These are phyloP conservation scores for Semicossyphus pulcher DNA, from an alignment of 2,113 vertebrate species.

Conservation along the genomic window DNA sequence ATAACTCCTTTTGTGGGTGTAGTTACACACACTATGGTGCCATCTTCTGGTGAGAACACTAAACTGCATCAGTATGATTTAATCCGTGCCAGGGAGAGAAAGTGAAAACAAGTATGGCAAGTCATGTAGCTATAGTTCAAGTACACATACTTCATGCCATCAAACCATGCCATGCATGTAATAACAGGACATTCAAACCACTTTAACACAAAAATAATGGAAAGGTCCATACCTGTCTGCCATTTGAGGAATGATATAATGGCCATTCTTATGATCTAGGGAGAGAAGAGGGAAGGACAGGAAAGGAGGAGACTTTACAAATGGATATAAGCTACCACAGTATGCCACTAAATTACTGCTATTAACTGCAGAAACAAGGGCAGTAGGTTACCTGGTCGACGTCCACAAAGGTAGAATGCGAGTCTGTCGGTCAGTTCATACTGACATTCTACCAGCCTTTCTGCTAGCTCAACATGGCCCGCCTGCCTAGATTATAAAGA, in stretches of 20 bases:
- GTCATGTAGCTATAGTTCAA: conserved; percentile 10
- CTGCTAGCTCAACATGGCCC: conserved; percentile 94
- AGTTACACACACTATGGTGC: conserved; percentile 40
- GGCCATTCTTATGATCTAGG: conserved; percentile 98
- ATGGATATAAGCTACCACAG: background rate
- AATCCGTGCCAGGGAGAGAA: conserved; percentile 5
- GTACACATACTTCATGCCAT: conserved; percentile 19
- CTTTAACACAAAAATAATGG: background rate
- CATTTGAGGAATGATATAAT: conserved; percentile 99
- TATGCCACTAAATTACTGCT: background rate
- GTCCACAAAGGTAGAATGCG: conserved; percentile 97
- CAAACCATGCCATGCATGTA: conserved; percentile 10
- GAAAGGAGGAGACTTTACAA: background rate
- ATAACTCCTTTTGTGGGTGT: conserved; percentile 2
- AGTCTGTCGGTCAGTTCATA: conserved; percentile 97
- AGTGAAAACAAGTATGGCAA: conserved; percentile 8
- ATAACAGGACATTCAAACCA: background rate
- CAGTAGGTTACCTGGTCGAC: conserved; percentile 90
- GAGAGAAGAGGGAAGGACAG: background rate
- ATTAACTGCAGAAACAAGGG: background rate
- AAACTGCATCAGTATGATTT: conserved; percentile 49
- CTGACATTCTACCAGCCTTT: conserved; percentile 97
- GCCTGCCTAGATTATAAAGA: conserved; percentile 89
- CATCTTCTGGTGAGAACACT: conserved; percentile 73
- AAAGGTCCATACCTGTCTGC: conserved; percentile 93